A percentile compares a stretch with the other conserved stretches of the same genome.
phyloP scores from a whole-genome alignment of 1,140 invertebrate genomes.

The Trichonephila clavipes region DNA sequence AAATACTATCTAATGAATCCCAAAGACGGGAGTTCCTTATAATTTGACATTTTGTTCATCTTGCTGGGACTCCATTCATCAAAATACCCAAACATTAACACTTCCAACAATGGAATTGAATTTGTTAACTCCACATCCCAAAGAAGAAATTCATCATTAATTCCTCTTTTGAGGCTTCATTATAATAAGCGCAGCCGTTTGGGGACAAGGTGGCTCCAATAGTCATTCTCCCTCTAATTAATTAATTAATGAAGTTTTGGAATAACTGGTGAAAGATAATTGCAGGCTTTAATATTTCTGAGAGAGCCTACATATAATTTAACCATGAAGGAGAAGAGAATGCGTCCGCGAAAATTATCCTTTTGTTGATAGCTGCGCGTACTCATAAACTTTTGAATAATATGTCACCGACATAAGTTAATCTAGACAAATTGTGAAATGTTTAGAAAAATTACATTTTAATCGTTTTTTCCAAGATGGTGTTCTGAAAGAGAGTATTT shows the following conservation, averaged over 20 bases:
- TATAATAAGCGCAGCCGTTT: background rate
- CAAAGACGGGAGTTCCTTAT: background rate
- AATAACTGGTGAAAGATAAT: slow-evolving; percentile 18
- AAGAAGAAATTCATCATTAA: background rate
- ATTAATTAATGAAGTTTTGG: slow-evolving; percentile 5
- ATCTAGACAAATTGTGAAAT: too few species aligned
- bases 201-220: background rate
- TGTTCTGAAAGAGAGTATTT: too few species aligned
- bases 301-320: too few species aligned
- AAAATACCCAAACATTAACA: background rate
- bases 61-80: background rate
- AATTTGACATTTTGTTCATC: background rate
- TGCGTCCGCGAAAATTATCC: too few species aligned
- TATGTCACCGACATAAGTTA: too few species aligned
- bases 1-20: background rate
- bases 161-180: slow-evolving; percentile 7
- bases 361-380: too few species aligned
- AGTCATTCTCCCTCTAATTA: slow-evolving; percentile 13
- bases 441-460: too few species aligned
- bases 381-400: too few species aligned
- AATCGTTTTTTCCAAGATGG: too few species aligned
- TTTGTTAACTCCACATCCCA: background rate
- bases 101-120: background rate
- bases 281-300: background rate
- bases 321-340: too few species aligned